Base-by-base conservation (phyloP, 2,888 invertebrate species). In the Pyrrhia umbra region DNA sequence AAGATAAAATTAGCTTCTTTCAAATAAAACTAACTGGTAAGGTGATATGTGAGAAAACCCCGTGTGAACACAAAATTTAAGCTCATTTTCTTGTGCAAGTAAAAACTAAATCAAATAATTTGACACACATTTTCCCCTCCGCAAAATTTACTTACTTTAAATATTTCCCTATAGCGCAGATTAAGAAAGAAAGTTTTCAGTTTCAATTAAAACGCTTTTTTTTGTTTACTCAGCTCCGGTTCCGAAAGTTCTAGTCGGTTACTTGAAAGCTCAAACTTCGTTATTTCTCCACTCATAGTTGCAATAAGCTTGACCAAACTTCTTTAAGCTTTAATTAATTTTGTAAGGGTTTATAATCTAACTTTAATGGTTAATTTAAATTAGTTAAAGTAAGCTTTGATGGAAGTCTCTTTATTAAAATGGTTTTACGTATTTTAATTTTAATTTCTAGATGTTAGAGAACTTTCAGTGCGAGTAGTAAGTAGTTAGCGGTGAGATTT, bases 271-370 rank as follows among this genome's bases (percentile, higher is more conserved):
- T 78, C 57, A 81, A 86, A 87, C 84, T 86, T 88, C 55, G 75
- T 80, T 81, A 76, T 84, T 82, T 78, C 69, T 75, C 85, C 54
- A 63, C 72, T 88, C 84, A 82, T 86, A 88, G 86, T 88, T 82
- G 85, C 83, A 84, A 85, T 85, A 85, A 85, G 85, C 77, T 81
- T 75, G 77, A 79, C 80, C 81, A 42, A 86, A 86, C 85, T 87
- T 82, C 82, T 84, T 82, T 75, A 86, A 85, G 82, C 82, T 81
- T 83, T 83, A 83, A 85, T 87, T 84, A 86, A 87, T 85, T 85
- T 82, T 82, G 70, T 70, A 72, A 72, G 69, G 68, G 75, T 71
- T 75, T 75, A 68, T 76, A 76, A 80, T 74, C 68, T 58, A 58
- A 64, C 59, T 76, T 55, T 73, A 80, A 78, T 74, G 62, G 62